These are phyloP conservation scores for Falcunculus frontatus DNA, from an alignment of 2,113 vertebrate species.

Conservation along the genomic window DNA sequence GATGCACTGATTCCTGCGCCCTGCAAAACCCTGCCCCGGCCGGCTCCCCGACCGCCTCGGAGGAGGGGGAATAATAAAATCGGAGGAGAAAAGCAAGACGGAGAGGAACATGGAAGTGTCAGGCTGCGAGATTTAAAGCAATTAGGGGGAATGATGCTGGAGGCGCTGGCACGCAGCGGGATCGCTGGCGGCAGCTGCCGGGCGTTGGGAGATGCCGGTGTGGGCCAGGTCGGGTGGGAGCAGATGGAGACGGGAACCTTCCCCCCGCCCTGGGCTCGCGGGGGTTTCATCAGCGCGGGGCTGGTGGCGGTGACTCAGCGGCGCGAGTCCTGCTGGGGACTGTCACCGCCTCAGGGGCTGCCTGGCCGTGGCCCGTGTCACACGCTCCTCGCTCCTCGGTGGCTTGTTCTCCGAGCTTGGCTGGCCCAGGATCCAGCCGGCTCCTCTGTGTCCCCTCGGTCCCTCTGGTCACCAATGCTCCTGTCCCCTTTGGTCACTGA, in stretches of 20 bases:
- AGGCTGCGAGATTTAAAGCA: constrained; percentile 45
- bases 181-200: background rate
- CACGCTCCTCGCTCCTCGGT: background rate
- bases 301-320: constrained; percentile 33
- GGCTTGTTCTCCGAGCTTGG: background rate
- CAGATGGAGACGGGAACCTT: background rate
- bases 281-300: background rate
- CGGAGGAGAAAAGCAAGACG: background rate
- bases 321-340: background rate
- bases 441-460: background rate
- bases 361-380: background rate
- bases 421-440: rapidly evolving
- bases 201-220: constrained; percentile 22
- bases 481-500: background rate
- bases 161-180: constrained; percentile 11
- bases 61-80: background rate
- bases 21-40: background rate
- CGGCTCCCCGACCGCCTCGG: background rate
- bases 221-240: background rate
- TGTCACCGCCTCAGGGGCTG: background rate
- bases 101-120: constrained; percentile 52
- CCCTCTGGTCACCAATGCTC: background rate
- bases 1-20: background rate
- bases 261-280: background rate
- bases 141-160: constrained; percentile 11